Evolutionary conservation across 1,140 invertebrate genomes (phyloP), one percentile per base, ranked within the genome.

Genomic region (Dufourea novaeangliae): DNA sequence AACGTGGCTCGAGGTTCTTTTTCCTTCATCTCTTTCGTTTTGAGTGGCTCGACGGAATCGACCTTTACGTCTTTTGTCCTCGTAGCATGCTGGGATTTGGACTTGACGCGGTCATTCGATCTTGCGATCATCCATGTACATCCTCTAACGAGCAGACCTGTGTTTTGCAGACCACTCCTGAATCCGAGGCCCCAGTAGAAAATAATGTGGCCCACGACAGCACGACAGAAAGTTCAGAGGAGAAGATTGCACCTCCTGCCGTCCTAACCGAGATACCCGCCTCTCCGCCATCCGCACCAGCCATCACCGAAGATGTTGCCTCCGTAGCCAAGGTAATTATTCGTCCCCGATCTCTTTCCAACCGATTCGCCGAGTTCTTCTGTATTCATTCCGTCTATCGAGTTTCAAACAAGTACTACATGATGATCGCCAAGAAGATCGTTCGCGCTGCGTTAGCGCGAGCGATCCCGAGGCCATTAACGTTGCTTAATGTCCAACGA

Each of bases 251-350:
- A 81, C 84, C 90, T 32, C 87, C 89, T 64, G 83, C 88, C 44
- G 81, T 91, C n/a, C 88, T 86, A 8, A 80, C 80, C 29, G 90
- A 91, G 73, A 75, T 70, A 64, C 79, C 86, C 39, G 84, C 79
- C 32, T 64, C 87, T 39, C 82, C 84, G 22, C 86, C 87, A 72
- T 84, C 84, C 20, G 87, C 87, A 32, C 90, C 91, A 12, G 91
- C 88, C 61, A 92, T 92, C 77, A 92, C 91, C 57, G 91, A 92
- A 84, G 92, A 92, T 73, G 92, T 92, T 67, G 89, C 92, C 63
- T 92, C 92, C 17, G 91, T 92, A 12, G 91, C 89, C 69, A 92
- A 92, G 88, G 92, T 92, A 85, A 61, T 52, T 8, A 10, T 0
- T 54, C n/a, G 4, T 10, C 3, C 22, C 27, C 25, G 52, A 14